Conservation (phyloP, 2,113 vertebrate species). For the Epinephelus lanceolatus region DNA sequence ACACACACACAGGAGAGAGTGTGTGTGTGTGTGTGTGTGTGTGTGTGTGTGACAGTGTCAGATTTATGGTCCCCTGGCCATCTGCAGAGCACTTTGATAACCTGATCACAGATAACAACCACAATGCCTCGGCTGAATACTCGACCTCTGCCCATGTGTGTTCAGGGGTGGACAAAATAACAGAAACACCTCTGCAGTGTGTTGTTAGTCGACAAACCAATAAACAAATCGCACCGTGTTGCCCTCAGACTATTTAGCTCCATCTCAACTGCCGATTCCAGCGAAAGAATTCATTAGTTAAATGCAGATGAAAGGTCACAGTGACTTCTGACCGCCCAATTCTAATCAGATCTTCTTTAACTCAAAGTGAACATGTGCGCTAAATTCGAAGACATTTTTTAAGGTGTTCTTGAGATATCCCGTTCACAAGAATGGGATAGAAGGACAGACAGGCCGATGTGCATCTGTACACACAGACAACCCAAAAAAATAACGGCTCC, state of each 20-base stretch:
- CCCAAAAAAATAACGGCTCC: too few species aligned
- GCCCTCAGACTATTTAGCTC: not conserved
- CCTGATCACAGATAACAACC: constrained; percentile 49
- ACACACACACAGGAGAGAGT: not conserved
- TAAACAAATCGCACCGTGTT: not conserved
- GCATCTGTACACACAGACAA: too few species aligned
- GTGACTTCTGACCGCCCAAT: too few species aligned
- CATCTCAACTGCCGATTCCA: accelerated
- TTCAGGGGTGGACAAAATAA: not conserved
- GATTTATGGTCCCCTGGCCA: constrained; percentile 34
- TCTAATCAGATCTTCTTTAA: too few species aligned
- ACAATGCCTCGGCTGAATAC: not conserved
- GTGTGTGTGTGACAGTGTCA: constrained; percentile 17
- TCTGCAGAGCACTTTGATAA: constrained; percentile 53
- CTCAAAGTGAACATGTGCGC: too few species aligned
- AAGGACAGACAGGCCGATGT: too few species aligned
- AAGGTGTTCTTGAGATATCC: too few species aligned
- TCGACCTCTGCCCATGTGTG: constrained; percentile 1
- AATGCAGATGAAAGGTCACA: too few species aligned
- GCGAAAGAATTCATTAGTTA: not conserved
- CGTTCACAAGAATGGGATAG: too few species aligned
- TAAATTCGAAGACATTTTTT: too few species aligned
- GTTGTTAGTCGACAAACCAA: accelerated
- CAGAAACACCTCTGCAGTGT: not conserved
- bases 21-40: not conserved